phyloP scores from a whole-genome alignment of 2,888 invertebrate genomes.

The Epirrhoe tristata region DNA sequence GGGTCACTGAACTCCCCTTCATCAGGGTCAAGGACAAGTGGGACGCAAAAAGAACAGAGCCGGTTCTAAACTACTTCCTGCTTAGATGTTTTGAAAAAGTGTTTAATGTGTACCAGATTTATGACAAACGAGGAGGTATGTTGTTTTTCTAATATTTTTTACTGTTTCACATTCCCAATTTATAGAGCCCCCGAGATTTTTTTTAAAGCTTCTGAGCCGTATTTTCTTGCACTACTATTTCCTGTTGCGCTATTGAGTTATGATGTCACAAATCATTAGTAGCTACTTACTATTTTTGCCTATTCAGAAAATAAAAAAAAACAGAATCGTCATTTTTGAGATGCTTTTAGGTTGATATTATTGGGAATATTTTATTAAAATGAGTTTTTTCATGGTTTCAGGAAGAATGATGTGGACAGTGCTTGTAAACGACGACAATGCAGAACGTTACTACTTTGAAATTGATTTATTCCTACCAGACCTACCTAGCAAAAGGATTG shows the following conservation, averaged over 20 bases:
- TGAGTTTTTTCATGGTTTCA: constrained; percentile 42
- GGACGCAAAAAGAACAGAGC: constrained; percentile 77
- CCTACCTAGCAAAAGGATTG: constrained; percentile 76
- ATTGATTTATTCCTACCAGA: constrained; percentile 79
- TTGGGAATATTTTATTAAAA: too few species aligned
- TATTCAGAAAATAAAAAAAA: too few species aligned
- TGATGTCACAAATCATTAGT: too few species aligned
- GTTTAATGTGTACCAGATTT: constrained; percentile 83
- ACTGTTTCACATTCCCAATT: too few species aligned
- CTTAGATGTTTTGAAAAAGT: constrained; percentile 77
- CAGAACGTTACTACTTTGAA: constrained; percentile 79
- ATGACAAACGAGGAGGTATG: constrained; percentile 79
- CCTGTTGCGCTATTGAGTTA: too few species aligned
- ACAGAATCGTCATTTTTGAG: too few species aligned
- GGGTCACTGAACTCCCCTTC: constrained; percentile 80
- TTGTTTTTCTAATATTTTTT: not conserved
- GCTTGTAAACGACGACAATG: constrained; percentile 76
- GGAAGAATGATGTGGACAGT: constrained; percentile 85
- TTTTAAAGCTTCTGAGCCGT: too few species aligned
- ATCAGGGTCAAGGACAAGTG: constrained; percentile 79
- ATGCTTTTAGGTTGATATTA: too few species aligned
- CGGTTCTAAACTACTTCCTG: constrained; percentile 79
- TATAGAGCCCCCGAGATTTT: too few species aligned
- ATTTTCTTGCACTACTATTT: too few species aligned
- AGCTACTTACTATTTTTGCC: too few species aligned